phyloP scores from a whole-genome alignment of 2,113 vertebrate species.

The Poecile atricapillus region DNA sequence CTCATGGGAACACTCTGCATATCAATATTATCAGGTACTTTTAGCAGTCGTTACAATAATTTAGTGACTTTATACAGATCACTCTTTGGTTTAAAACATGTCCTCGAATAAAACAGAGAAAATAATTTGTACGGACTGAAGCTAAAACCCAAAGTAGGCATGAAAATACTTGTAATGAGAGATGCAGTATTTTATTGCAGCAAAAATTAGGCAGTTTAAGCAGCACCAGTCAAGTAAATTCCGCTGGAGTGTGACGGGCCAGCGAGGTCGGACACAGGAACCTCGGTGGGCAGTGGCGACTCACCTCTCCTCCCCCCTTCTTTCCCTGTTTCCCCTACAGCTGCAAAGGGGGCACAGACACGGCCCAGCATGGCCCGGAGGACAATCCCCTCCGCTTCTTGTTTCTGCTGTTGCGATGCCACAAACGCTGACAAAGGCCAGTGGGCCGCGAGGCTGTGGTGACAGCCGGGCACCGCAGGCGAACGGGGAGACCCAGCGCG shows the following conservation, averaged over 20 bases:
- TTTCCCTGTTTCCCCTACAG: not conserved
- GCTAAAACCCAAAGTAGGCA: not conserved
- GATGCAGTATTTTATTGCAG: not conserved
- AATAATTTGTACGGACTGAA: not conserved
- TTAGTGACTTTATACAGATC: not conserved
- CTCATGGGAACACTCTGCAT: not conserved
- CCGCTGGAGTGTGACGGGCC: not conserved
- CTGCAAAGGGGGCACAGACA: not conserved
- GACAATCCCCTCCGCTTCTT: fast-evolving
- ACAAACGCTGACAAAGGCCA: not conserved
- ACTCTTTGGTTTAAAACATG: not conserved
- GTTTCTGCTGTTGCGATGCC: not conserved
- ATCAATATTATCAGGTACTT: not conserved
- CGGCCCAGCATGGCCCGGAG: fast-evolving
- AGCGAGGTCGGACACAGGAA: too few species aligned
- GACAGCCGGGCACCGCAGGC: not conserved
- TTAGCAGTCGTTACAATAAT: not conserved
- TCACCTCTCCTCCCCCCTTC: not conserved
- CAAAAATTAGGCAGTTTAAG: not conserved
- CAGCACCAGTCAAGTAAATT: fast-evolving
- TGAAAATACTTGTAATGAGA: not conserved
- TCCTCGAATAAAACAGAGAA: not conserved
- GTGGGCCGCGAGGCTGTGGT: fast-evolving
- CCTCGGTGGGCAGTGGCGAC: fast-evolving
- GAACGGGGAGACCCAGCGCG: not conserved